Percentiles rank a stretch among this genome's conserved stretches.
Conservation (phyloP, 2,888 invertebrate genomes). For the Mantis religiosa region DNA sequence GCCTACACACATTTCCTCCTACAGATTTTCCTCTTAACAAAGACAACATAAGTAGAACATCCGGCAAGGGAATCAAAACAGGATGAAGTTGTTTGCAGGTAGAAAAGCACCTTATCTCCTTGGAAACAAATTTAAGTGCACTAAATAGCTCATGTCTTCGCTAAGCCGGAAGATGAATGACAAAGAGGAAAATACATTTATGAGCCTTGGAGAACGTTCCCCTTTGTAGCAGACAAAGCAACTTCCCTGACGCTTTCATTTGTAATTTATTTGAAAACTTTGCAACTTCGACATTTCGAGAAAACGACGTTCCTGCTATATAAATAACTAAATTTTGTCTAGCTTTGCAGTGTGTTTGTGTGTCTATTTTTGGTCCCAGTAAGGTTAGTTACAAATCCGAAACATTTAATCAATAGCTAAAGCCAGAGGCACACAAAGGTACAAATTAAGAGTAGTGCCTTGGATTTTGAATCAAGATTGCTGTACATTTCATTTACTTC, state of each 20-base stretch:
- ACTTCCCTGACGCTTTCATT: neutral
- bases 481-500: no score
- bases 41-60: neutral
- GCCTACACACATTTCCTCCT: no score
- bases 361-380: no score
- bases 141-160: neutral
- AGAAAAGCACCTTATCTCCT: neutral
- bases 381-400: no score
- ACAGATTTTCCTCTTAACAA: no score
- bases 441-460: no score
- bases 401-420: no score
- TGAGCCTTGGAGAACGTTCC: neutral
- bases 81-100: neutral
- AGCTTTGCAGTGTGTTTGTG: no score
- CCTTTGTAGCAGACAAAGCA: neutral
- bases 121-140: neutral
- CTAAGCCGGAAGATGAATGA: neutral
- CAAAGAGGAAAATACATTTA: neutral
- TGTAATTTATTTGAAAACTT: neutral
- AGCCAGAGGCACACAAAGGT: no score
- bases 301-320: neutral
- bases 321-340: neutral
- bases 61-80: neutral
- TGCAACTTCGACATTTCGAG: neutral
- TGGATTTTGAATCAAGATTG: no score